A percentile compares a stretch with the other conserved stretches of the same genome.
Evolutionary conservation across 2,113 vertebrate species (phyloP).

Genomic region (Otocyon megalotis): DNA sequence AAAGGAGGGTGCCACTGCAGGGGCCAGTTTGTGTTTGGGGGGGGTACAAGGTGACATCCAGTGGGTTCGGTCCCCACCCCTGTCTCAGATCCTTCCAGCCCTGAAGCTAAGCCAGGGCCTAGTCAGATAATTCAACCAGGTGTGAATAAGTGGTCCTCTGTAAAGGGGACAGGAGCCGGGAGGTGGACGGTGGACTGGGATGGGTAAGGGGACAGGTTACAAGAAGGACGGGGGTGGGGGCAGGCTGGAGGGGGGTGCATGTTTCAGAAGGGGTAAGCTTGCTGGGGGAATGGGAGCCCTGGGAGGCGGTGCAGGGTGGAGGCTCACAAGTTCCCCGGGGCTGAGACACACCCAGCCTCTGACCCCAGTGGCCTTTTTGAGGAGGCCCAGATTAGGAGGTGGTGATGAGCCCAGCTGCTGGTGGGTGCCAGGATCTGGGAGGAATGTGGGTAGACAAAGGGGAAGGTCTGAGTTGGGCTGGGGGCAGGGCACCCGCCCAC

Average conservation of each 20-base stretch:
- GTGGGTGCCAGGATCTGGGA: neutral
- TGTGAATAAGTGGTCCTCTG: neutral
- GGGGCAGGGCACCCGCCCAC: neutral
- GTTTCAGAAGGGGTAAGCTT: neutral
- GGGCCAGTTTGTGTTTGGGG: neutral
- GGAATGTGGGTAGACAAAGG: constrained; percentile 19
- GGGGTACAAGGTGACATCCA: neutral
- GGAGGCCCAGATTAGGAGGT: neutral
- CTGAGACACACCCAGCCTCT: neutral
- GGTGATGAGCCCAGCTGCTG: neutral
- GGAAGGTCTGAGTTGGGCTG: neutral
- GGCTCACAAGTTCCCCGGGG: neutral
- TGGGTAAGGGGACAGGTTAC: too few species aligned
- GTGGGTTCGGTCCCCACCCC: neutral
- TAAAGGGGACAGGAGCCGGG: neutral
- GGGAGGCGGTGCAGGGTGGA: accelerated
- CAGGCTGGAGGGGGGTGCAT: neutral
- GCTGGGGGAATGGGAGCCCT: neutral
- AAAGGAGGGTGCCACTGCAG: neutral
- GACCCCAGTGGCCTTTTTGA: neutral
- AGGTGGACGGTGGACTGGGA: accelerated
- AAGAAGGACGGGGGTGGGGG: too few species aligned
- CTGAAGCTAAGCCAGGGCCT: neutral
- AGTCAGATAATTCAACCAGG: neutral
- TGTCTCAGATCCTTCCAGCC: neutral